These are phyloP conservation scores for Hydrotaea diabolus DNA, from an alignment of 2,888 invertebrate species.

Conservation along the genomic window DNA sequence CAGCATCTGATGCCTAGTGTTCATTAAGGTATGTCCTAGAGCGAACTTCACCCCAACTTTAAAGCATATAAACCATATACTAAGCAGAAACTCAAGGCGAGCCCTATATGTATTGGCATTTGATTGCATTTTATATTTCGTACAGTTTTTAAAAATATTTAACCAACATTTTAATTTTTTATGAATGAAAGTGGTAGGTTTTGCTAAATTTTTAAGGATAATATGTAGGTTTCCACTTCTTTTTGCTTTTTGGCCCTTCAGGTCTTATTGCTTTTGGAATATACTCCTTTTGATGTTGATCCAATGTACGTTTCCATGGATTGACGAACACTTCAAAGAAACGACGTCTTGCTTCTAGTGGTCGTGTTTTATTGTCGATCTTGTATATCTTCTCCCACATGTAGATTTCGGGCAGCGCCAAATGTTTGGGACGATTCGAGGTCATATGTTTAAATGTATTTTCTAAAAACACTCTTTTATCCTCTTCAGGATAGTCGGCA, in stretches of 20 bases:
- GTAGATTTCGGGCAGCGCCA: slow-evolving; percentile 86
- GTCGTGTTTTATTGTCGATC: slow-evolving; percentile 85
- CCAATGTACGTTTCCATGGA: slow-evolving; percentile 84
- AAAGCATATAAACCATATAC: too few species aligned
- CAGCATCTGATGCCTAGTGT: too few species aligned
- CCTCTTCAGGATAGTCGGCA: slow-evolving; percentile 86
- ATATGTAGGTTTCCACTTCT: slow-evolving; percentile 85
- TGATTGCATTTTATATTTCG: too few species aligned
- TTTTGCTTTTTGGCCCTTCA: slow-evolving; percentile 83
- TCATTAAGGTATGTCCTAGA: too few species aligned
- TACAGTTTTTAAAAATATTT: too few species aligned
- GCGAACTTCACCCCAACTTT: too few species aligned
- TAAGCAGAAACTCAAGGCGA: too few species aligned
- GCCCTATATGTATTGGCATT: too few species aligned
- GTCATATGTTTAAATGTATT: slow-evolving; percentile 85
- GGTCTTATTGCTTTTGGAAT: slow-evolving; percentile 86
- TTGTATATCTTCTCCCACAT: slow-evolving; percentile 93
- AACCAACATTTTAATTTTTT: too few species aligned
- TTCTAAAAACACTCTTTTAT: slow-evolving; percentile 87
- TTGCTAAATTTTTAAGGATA: slow-evolving; percentile 83
- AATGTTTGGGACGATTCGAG: slow-evolving; percentile 85
- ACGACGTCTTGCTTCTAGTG: slow-evolving; percentile 85
- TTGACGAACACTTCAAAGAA: slow-evolving; percentile 87
- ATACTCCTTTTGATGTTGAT: slow-evolving; percentile 86
- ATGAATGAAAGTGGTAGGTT: too few species aligned